Conservation (phyloP, 2,113 vertebrate genomes). For the Cyanoramphus novaezelandiae region DNA sequence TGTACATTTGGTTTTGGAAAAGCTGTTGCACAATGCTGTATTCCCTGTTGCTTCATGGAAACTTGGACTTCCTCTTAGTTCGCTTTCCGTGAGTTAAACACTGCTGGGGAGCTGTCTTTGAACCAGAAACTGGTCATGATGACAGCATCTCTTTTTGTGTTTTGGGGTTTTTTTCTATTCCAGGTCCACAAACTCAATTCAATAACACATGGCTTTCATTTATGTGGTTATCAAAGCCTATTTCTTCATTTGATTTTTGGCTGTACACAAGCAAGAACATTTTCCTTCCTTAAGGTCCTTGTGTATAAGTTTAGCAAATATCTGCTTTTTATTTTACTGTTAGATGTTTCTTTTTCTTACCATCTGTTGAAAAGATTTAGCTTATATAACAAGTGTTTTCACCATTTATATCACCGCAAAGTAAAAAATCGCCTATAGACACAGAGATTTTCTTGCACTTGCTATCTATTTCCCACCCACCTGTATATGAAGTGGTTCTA, state of each 20-base stretch:
- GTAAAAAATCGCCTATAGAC: conserved; percentile 1
- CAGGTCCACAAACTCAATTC: neutral
- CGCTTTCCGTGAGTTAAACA: conserved; percentile 28
- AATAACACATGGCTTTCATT: conserved; percentile 37
- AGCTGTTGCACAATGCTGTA: conserved; percentile 37
- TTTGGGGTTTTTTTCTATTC: neutral
- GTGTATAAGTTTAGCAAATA: neutral
- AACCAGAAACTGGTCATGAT: conserved; percentile 27
- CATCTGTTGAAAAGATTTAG: conserved; percentile 6
- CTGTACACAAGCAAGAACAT: neutral
- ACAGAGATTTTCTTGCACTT: neutral
- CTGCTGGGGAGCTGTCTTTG: conserved; percentile 36
- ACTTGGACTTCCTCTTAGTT: conserved; percentile 46
- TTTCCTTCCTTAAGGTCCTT: neutral
- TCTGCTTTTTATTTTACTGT: neutral
- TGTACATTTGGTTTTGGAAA: conserved; percentile 39
- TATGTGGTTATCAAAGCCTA: conserved; percentile 19
- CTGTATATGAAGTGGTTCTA: neutral
- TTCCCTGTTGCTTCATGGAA: conserved; percentile 58
- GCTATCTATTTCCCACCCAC: conserved; percentile 3
- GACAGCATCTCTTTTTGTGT: conserved; percentile 32
- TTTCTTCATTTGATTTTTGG: conserved; percentile 7
- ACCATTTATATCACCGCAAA: conserved; percentile 13
- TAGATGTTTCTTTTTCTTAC: neutral
- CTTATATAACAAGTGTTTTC: conserved; percentile 7